Base-by-base conservation (phyloP, 2,888 invertebrate genomes). In the Pseudanteris insignis region DNA sequence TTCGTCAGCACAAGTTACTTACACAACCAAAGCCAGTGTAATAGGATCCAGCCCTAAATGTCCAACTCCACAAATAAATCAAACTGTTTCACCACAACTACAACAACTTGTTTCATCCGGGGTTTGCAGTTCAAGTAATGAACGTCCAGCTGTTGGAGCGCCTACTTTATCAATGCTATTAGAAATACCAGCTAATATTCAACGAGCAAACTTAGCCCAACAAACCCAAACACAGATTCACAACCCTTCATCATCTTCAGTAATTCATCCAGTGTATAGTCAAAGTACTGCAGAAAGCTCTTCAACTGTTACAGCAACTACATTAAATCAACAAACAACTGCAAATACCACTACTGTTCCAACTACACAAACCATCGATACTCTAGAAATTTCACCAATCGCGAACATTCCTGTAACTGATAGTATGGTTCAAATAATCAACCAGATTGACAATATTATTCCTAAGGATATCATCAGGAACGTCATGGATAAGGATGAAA, bases 141-240 rank as follows among this genome's bases (percentile, higher is more conserved):
- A 85, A 28, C 84, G 86, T 1, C 87, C 88, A 0, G 87, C 88
- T 0, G 85, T 86, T 44, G 87, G 87, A 0, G 89, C 90, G 0
- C 90, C 91, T 0, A 91, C 91, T 0, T 79, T 91, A 0, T 90
- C 90, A 0, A 88, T 89, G 85, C 78, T 91, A 6, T 78, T 91
- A 4, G 90, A 81, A 57, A 73, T 80, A 51, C 81, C 82, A 4
- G 78, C 81, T 1, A 81, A 79, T 63, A 70, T 78, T 15, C 78
- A 81, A 8, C 67, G 76, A 60, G 68, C 67, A 1, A 67, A 72
- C 1, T 38, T 76, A 13, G 37, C 63, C 18, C 18, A 18, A 34
- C 76, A 28, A 66, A 63, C 62, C 29, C 73, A 47, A 12, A 1
- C 30, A 3, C 72, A 70, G 13, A 24, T 66, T 33, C 26, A 26